Evolutionary conservation across 2,797 vertebrate genomes (phyloP).

Genomic region (Rhinatrema bivittatum): DNA sequence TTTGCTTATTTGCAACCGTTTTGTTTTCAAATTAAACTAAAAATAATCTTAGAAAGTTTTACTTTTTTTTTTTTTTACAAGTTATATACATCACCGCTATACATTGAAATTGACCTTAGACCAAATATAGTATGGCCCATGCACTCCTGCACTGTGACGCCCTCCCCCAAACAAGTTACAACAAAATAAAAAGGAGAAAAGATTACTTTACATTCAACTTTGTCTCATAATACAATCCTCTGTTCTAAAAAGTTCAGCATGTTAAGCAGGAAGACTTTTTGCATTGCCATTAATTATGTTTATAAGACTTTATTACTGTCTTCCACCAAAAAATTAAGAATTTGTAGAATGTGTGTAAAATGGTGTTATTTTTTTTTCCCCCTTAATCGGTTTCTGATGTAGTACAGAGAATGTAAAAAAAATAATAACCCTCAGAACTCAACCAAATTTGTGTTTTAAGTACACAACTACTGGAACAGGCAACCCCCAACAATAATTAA

Average conservation of each 20-base stretch:
- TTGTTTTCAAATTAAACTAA: constrained; percentile 40
- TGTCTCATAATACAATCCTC: constrained; percentile 90
- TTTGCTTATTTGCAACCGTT: constrained; percentile 42
- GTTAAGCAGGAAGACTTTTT: constrained; percentile 52
- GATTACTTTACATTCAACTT: constrained; percentile 87
- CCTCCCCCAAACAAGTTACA: constrained; percentile 48
- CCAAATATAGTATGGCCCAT: constrained; percentile 20
- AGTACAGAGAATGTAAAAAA: constrained; percentile 15
- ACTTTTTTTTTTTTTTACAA: constrained; percentile 43
- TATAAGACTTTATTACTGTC: constrained; percentile 43
- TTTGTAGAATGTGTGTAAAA: constrained; percentile 34
- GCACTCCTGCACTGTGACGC: constrained; percentile 28
- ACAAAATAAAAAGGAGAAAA: constrained; percentile 35
- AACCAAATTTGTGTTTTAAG: constrained; percentile 26
- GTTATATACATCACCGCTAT: constrained; percentile 58
- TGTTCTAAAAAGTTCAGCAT: constrained; percentile 51
- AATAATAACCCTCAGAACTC: constrained; percentile 10
- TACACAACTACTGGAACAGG: constrained; percentile 31
- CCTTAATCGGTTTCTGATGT: constrained; percentile 22
- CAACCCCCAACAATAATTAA: constrained; percentile 21
- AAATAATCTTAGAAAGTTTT: constrained; percentile 34
- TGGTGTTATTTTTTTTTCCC: constrained; percentile 27
- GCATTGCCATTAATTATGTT: constrained; percentile 32
- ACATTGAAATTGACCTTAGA: constrained; percentile 30
- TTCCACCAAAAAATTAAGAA: constrained; percentile 33